Conservation (phyloP, 92 coral and sea anemone genomes). For the Heteractis magnifica region DNA sequence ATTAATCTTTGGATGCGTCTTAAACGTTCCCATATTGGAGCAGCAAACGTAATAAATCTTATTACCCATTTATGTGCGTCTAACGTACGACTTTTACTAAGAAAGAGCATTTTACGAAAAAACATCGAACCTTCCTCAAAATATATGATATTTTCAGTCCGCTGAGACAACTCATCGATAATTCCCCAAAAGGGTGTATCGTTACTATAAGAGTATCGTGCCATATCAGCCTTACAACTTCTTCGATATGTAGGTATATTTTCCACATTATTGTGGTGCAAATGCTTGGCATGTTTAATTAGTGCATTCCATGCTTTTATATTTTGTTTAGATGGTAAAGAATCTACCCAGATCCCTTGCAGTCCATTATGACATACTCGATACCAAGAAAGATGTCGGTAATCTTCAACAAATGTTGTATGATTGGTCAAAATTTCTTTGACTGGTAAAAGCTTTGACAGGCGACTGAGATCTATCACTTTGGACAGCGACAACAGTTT, state of each 20-base stretch:
- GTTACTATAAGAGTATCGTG: background rate
- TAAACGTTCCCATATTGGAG: conserved; percentile 53
- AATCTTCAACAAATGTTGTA: conserved; percentile 43
- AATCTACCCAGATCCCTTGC: conserved; percentile 78
- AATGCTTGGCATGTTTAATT: conserved; percentile 6
- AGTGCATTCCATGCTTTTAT: conserved; percentile 47
- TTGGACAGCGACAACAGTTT: conserved; percentile 72
- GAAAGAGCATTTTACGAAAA: conserved; percentile 62
- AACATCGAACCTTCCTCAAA: conserved; percentile 92
- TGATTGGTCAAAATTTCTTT: conserved; percentile 74
- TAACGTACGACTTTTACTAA: conserved; percentile 57
- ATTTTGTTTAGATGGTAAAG: conserved; percentile 44
- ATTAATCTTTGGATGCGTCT: conserved; percentile 32
- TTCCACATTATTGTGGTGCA: background rate
- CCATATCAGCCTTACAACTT: conserved; percentile 51
- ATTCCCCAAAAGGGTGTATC: conserved; percentile 60
- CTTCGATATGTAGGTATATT: conserved; percentile 53
- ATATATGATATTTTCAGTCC: conserved; percentile 69
- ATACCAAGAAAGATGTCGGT: conserved; percentile 46
- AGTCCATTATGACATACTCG: conserved; percentile 86
- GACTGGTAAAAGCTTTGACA: conserved; percentile 75
- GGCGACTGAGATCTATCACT: conserved; percentile 61
- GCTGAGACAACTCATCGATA: conserved; percentile 55
- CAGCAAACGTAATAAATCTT: conserved; percentile 67
- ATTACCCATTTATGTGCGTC: conserved; percentile 75